Evolutionary conservation across 2,113 vertebrate genomes (phyloP), one percentile per base, ranked within the genome.

Genomic region (Ammodytes dubius): DNA sequence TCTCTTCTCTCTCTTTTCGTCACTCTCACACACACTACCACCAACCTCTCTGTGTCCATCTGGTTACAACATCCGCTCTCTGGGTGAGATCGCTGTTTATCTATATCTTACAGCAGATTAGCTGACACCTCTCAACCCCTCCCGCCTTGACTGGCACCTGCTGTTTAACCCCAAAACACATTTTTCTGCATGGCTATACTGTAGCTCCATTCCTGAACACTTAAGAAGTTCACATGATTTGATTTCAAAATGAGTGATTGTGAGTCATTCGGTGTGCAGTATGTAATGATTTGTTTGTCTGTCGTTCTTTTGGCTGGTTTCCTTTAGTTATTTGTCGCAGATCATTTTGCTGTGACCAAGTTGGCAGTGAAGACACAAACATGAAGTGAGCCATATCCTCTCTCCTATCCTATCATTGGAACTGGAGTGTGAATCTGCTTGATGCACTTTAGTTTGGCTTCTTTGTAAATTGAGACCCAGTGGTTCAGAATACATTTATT

Each of bases 61-160:
- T 91, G 88, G 87, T 84, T 88, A 68, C 75, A 80, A 82, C 87
- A 67, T 89, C 87, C 74, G 66, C 85, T 78, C 85, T 15, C 85
- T 80, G 77, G 80, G 88, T 90, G 87, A 70, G 82, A 54, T 92
- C 87, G n/a, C 82, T 79, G 85, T 88, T 93, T 90, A 92, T 95
- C 94, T 89, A n/a, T 43, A 85, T 86, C 83, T 80, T 50, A 65
- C 79, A 66, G 74, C 75, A 88, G 83, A 88, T 89, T 85, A 87
- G 66, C 81, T 50, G 52, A 59, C 82, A 77, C 79, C 82, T 86
- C 80, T 83, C 56, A 27, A 64, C 75, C 75, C 84, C 87, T 87
- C 83, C 87, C 68, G 85, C 77, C 71, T 11, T 17, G 72, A 70
- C 77, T 77, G 40, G 67, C 52, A 27, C 80, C 74, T 19, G 60